Evolutionary conservation across 1,140 invertebrate species (phyloP).

Genomic region (Brachionus manjavacas): DNA sequence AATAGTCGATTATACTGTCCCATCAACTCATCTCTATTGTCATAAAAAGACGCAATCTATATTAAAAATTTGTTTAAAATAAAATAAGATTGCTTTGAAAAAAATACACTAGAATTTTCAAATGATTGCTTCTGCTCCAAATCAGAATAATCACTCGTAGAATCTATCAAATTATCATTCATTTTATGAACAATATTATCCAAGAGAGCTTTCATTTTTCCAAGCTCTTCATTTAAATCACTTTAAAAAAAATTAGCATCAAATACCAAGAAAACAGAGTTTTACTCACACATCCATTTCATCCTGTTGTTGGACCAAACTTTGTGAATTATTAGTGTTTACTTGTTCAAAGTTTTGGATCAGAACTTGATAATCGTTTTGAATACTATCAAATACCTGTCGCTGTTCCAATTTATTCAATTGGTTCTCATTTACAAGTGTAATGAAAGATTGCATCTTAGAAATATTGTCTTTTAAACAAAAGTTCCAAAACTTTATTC

Average conservation of each 20-base stretch:
- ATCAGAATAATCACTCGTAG: not conserved
- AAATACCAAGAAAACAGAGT: not conserved
- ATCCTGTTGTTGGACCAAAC: not conserved
- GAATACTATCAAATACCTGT: conserved; percentile 30
- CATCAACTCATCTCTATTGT: conserved; percentile 8
- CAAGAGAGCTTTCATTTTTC: conserved; percentile 29
- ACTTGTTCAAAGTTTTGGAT: conserved; percentile 6
- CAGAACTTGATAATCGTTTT: conserved; percentile 11
- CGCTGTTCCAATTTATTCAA: conserved; percentile 32
- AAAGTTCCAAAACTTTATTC: not conserved
- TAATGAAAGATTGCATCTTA: conserved; percentile 41
- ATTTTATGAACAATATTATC: conserved; percentile 38
- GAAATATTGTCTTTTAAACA: not conserved
- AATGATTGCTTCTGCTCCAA: not conserved
- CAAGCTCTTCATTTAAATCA: conserved; percentile 39
- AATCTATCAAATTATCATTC: conserved; percentile 26
- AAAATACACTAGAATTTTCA: conserved; percentile 28
- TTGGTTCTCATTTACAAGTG: conserved; percentile 38
- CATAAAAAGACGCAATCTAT: not conserved
- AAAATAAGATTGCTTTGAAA: not conserved
- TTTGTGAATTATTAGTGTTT: not conserved
- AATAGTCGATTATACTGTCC: conserved; percentile 34
- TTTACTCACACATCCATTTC: conserved; percentile 25
- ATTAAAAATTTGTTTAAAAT: not conserved
- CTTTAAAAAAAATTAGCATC: not conserved